These are phyloP conservation scores for Xanthia icteritia DNA, from an alignment of 2,888 invertebrate genomes.

Conservation along the genomic window DNA sequence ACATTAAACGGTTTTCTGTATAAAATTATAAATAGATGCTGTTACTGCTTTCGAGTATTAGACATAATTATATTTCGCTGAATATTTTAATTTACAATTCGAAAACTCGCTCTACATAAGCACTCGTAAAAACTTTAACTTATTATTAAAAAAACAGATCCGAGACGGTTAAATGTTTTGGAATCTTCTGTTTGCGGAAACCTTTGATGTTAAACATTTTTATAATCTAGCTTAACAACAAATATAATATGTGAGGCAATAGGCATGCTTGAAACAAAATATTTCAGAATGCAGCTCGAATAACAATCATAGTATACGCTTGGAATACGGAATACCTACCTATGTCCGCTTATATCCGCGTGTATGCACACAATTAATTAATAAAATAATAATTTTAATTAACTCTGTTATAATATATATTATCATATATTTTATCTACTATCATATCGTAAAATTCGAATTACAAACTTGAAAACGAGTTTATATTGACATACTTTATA, in stretches of 20 bases:
- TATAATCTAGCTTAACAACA: background rate
- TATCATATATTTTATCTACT: background rate
- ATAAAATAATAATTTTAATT: slow-evolving; percentile 29
- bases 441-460: no score
- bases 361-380: slow-evolving; percentile 5
- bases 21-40: background rate
- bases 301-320: slow-evolving; percentile 5
- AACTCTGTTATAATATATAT: background rate
- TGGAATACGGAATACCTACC: slow-evolving; percentile 36
- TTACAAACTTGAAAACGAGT: no score
- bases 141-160: background rate
- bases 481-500: no score
- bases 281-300: slow-evolving; percentile 12
- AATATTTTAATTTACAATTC: slow-evolving; percentile 1
- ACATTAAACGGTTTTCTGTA: background rate
- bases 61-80: background rate
- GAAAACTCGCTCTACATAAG: background rate
- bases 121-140: background rate
- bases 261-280: background rate
- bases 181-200: slow-evolving; percentile 17
- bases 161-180: background rate
- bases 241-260: background rate
- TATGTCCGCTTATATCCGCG: slow-evolving; percentile 28
- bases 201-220: background rate
- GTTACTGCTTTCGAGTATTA: background rate